Evolutionary conservation across 1,140 invertebrate genomes (phyloP).

Genomic region (Ptiloglossa arizonensis): DNA sequence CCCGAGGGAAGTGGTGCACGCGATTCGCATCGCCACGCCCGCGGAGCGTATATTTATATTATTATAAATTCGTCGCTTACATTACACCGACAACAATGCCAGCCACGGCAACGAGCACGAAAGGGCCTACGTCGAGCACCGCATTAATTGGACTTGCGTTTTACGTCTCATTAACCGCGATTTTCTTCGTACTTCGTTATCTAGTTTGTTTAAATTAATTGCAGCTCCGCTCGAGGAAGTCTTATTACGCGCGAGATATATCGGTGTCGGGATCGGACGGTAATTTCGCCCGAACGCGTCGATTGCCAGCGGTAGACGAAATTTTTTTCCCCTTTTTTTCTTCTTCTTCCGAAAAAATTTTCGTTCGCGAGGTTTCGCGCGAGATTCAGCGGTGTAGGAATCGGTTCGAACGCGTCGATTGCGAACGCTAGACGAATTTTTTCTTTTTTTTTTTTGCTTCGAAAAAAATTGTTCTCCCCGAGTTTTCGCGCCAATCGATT

Average conservation of each 20-base stretch:
- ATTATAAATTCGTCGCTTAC: constrained; percentile 41
- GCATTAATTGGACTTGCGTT: constrained; percentile 20
- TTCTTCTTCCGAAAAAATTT: too few relatives aligned
- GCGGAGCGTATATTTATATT: constrained; percentile 43
- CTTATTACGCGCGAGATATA: neutral
- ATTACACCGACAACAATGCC: neutral
- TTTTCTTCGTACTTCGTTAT: constrained; percentile 1
- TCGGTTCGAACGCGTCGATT: too few relatives aligned
- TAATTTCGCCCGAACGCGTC: too few relatives aligned
- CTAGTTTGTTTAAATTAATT: neutral
- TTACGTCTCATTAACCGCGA: constrained; percentile 10
- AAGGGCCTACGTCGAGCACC: constrained; percentile 2
- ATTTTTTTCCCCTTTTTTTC: too few relatives aligned
- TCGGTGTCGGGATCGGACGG: neutral
- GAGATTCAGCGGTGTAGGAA: too few relatives aligned
- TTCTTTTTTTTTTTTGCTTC: too few relatives aligned
- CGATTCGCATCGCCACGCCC: constrained; percentile 72
- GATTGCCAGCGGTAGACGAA: too few relatives aligned
- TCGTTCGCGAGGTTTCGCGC: too few relatives aligned
- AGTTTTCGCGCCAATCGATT: too few relatives aligned
- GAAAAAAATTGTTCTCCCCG: too few relatives aligned
- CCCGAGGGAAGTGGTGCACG: constrained; percentile 72
- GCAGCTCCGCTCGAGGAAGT: neutral
- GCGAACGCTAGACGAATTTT: too few relatives aligned
- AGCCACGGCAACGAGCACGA: neutral